Evolutionary conservation across 2,797 vertebrate species (phyloP), one percentile per base, ranked within the genome.

Genomic region (Setipinna tenuifilis): DNA sequence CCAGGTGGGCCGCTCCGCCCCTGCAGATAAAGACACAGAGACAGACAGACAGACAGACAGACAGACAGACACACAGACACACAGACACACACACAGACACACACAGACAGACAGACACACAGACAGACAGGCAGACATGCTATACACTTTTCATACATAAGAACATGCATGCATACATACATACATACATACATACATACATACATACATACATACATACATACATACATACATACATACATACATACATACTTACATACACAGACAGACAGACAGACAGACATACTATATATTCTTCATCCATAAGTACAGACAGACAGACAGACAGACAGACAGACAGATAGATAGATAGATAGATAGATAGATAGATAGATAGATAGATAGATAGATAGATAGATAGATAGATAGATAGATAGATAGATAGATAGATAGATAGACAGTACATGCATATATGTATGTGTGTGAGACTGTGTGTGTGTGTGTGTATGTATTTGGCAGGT

Each of bases 211-310:
- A 68, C 81, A 83, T n/a, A 80, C 62, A 46, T n/a, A 54, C 21
- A 50, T 58, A 82, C 28, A 25, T 23, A 35, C 68, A 46, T n/a
- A 78, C 54, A 21, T 28, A 61, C 82, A 83, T 25, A 61, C 82
- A 82, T 46, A 62, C 57, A 41, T 25, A 62, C 62, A 68, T 23
- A 65, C 61, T 4, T 48, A 65, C n/a, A 65, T 23, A 65, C 61
- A 23, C n/a, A 65, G 82, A 25, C 85, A 88, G 78, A 87, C 31
- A 87, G 50, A 41, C 35, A 41, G 7, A 54, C 50, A 54, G 7
- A 54, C 50, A 54, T 3, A 54, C 50, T 9, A 14, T 54, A 54
- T 7, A 54, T 54, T 54, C 1, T 54, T 54, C 7, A 54, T 54
- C 7, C 50, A 54, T 54, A 54, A 9, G 7, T 54, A 14, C 50